Evolutionary conservation across 2,797 vertebrate species (phyloP).

Genomic region (Oceanodroma leucorhoa): DNA sequence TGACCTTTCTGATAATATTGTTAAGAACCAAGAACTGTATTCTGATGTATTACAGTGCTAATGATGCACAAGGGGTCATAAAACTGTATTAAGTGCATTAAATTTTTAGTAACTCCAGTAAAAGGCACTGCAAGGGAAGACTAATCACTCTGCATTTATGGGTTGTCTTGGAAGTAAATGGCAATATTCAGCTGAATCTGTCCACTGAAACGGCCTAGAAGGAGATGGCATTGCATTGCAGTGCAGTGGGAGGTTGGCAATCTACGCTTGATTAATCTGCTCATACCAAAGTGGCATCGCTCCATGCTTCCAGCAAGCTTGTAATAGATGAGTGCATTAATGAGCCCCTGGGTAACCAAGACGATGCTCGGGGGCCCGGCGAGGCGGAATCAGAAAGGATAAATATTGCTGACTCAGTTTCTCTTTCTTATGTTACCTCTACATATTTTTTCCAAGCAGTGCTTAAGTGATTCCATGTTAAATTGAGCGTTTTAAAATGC

Average conservation of each 20-base stretch:
- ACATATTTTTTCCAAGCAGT: neutral
- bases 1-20: neutral
- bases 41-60: neutral
- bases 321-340: neutral
- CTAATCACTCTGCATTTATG: neutral
- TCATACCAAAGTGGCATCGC: neutral
- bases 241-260: neutral
- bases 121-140: neutral
- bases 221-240: neutral
- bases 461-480: neutral
- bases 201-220: neutral
- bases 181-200: neutral
- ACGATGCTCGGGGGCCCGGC: rapidly evolving
- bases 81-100: conserved; percentile 9
- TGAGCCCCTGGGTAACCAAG: neutral
- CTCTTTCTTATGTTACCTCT: neutral
- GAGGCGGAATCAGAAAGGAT: neutral
- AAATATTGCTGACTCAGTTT: neutral
- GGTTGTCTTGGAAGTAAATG: neutral
- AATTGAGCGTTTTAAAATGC: neutral
- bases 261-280: neutral
- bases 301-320: neutral
- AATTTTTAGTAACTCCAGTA: neutral
- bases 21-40: neutral
- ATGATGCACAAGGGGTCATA: neutral